Evolutionary conservation across 2,113 vertebrate genomes (phyloP).

Genomic region (Podilymbus podiceps): DNA sequence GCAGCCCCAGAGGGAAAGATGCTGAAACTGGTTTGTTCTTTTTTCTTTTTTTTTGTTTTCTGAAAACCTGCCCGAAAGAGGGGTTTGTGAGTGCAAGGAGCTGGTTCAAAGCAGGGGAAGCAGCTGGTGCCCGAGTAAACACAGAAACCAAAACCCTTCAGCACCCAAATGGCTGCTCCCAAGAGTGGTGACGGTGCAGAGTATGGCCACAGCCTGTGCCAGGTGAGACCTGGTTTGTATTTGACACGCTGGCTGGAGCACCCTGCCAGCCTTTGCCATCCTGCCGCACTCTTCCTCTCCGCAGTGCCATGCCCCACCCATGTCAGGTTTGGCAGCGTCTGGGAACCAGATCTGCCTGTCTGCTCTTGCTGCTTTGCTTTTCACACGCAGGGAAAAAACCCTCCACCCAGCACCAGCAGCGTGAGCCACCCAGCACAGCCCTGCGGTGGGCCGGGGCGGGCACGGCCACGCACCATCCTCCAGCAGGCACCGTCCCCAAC

Average conservation of each 20-base stretch:
- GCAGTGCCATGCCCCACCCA: neutral
- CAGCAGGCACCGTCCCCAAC: neutral
- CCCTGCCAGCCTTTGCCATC: neutral
- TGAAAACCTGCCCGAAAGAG: neutral
- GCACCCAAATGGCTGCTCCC: neutral
- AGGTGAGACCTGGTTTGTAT: neutral
- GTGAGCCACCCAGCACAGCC: neutral
- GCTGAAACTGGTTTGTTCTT: neutral
- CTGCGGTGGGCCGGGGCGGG: neutral
- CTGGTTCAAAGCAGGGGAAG: neutral
- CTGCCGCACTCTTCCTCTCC: neutral
- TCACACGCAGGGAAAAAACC: rapidly evolving
- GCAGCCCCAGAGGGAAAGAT: neutral
- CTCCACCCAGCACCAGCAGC: rapidly evolving
- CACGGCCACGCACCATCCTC: rapidly evolving
- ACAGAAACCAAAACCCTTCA: neutral
- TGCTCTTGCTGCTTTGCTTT: neutral
- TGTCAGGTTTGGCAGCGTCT: neutral
- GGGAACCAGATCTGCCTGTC: neutral
- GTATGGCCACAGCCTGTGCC: rapidly evolving
- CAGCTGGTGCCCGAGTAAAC: neutral
- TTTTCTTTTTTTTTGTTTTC: neutral
- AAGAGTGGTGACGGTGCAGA: neutral
- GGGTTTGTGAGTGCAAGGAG: rapidly evolving
- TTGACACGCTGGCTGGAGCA: neutral